Conservation (phyloP, 2,113 vertebrate genomes). For the Origma solitaria region DNA sequence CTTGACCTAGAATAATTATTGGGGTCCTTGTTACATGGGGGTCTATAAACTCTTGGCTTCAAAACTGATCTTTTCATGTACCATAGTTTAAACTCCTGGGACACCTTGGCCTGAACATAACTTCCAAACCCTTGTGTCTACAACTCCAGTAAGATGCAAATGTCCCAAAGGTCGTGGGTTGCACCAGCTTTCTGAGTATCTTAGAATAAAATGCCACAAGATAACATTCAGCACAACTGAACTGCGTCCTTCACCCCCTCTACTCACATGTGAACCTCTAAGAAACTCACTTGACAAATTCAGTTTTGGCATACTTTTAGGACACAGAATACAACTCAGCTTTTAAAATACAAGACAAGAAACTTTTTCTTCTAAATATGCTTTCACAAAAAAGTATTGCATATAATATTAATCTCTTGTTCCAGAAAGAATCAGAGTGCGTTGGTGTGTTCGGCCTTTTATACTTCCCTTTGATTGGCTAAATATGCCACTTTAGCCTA, state of each 20-base stretch:
- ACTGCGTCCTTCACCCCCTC: accelerated
- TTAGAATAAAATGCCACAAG: not conserved
- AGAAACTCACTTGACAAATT: not conserved
- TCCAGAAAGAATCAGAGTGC: not conserved
- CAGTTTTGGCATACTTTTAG: not conserved
- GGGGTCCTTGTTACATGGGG: not conserved
- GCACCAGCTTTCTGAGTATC: not conserved
- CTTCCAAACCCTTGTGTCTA: not conserved
- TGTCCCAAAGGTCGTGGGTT: not conserved
- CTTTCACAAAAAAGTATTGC: not conserved
- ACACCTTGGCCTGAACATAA: not conserved
- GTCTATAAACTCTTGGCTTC: not conserved
- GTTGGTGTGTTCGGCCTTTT: not conserved
- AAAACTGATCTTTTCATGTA: not conserved
- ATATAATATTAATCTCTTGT: not conserved
- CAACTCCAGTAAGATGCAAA: not conserved
- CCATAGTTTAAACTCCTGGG: accelerated
- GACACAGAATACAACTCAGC: not conserved
- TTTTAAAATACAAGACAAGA: not conserved
- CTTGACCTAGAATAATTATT: not conserved
- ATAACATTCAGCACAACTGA: not conserved
- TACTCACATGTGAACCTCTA: accelerated
- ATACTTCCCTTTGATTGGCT: not conserved
- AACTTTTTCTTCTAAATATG: not conserved
- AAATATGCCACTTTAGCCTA: not conserved